phyloP scores from a whole-genome alignment of 1,140 invertebrate species.

The Maconellicoccus hirsutus region DNA sequence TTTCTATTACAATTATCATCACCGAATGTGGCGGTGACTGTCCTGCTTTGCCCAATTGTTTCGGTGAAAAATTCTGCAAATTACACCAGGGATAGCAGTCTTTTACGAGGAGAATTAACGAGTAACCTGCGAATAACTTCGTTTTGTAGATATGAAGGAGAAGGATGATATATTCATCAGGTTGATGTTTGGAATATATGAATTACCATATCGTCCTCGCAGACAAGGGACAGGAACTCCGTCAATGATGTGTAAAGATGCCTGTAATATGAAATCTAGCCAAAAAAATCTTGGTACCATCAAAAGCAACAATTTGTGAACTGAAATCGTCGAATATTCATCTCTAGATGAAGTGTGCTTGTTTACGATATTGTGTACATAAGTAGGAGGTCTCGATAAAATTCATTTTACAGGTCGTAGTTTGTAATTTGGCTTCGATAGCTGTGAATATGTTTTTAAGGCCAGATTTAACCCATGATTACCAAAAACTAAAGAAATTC shows the following conservation, averaged over 20 bases:
- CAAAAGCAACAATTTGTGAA: conserved; percentile 95
- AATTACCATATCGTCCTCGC: conserved; percentile 88
- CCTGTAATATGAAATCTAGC: conserved; percentile 94
- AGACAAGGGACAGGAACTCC: conserved; percentile 99
- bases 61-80: no score
- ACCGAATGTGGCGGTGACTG: no score
- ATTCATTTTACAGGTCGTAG: conserved; percentile 56
- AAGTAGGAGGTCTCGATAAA: no score
- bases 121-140: no score
- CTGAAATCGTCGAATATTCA: conserved; percentile 93
- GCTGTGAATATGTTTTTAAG: conserved; percentile 95
- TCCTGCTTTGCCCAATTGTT: no score
- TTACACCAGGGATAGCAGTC: no score
- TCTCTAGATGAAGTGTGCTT: conserved; percentile 64
- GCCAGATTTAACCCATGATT: no score
- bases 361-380: background rate
- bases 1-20: no score
- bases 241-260: conserved; percentile 97
- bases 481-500: no score
- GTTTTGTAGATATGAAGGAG: conserved; percentile 63
- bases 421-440: conserved; percentile 96
- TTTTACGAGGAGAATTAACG: no score
- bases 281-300: conserved; percentile 98
- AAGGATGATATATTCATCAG: conserved; percentile 59
- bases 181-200: conserved; percentile 82